Evolutionary conservation across 1,140 invertebrate species (phyloP), one percentile per base, ranked within the genome.

Genomic region (Meloidogyne chitwoodi): DNA sequence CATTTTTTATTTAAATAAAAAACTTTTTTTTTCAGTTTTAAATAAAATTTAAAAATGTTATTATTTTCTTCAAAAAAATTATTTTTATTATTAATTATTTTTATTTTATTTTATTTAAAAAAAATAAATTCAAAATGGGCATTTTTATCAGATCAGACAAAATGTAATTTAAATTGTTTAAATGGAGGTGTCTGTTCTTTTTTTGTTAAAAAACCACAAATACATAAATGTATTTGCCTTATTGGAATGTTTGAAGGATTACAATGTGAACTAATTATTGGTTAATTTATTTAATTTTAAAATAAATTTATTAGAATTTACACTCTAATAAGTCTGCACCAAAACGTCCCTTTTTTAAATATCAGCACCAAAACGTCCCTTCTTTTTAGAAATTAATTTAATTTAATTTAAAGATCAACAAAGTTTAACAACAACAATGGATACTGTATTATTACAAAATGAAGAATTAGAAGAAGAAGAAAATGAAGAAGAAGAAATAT

Each of bases 161-260:
- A 65, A 22, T 77, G 76, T 41, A 65, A 61, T 26, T 22, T 77
- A 4, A 67, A 22, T 67, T 77, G 76, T 67, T 63, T 75, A 29
- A 77, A 77, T 69, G 76, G 70, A 16, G 76, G 76, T 27, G 76
- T 77, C 22, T 77, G 76, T 61, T 74, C 76, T 29, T 77, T 65
- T 74, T 26, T 62, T 29, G 62, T 62, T 24, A 27, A 44, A 34
- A 68, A 69, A 19, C 63, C 74, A 19, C 4, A 41, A 31, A 19
- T 68, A 26, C 75, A 76, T 61, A 76, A 76, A 41, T 77, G 76
- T 65, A 77, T 77, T 65, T 77, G 76, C 24, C 29, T 77, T 11
- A 74, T 74, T 68, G 76, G 74, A 56, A 71, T 75, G 41, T 77
- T 62, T 34, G 69, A 71, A n/a, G 76, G 76, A 22, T 27, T 31